Conservation (phyloP, 2,888 invertebrate genomes). For the Megastigmus dorsalis region DNA sequence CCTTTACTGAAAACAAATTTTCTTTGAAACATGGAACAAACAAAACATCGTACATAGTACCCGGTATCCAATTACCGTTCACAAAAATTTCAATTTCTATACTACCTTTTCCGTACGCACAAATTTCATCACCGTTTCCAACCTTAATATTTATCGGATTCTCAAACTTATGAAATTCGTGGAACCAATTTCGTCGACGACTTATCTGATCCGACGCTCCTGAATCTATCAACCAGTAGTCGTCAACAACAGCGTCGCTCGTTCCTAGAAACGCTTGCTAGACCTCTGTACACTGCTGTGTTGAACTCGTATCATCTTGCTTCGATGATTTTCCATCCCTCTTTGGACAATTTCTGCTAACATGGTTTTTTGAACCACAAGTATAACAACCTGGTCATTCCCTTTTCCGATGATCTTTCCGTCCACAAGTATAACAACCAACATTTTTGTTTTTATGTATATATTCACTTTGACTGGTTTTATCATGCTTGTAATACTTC, state of each 20-base stretch:
- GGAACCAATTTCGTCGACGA: not conserved
- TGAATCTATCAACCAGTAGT: no score
- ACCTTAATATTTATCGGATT: no score
- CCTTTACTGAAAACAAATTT: slow-evolving; percentile 15
- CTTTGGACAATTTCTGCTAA: no score
- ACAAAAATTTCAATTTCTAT: not conserved
- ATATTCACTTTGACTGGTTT: not conserved
- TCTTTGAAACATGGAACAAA: no score
- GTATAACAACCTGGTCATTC: not conserved
- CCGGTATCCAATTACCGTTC: not conserved
- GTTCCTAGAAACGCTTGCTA: no score
- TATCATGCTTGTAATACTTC: no score
- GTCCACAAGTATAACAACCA: not conserved
- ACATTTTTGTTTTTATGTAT: not conserved
- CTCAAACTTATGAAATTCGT: not conserved
- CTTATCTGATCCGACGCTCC: not conserved
- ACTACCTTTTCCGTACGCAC: not conserved
- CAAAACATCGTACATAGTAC: slow-evolving; percentile 29
- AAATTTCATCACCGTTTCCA: not conserved
- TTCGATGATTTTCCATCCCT: no score
- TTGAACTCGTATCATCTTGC: no score
- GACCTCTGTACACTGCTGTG: no score
- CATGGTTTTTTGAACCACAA: no score
- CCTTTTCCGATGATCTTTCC: not conserved
- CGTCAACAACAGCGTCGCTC: not conserved